Conservation (phyloP, 2,113 vertebrate genomes). For the Chunga burmeisteri region DNA sequence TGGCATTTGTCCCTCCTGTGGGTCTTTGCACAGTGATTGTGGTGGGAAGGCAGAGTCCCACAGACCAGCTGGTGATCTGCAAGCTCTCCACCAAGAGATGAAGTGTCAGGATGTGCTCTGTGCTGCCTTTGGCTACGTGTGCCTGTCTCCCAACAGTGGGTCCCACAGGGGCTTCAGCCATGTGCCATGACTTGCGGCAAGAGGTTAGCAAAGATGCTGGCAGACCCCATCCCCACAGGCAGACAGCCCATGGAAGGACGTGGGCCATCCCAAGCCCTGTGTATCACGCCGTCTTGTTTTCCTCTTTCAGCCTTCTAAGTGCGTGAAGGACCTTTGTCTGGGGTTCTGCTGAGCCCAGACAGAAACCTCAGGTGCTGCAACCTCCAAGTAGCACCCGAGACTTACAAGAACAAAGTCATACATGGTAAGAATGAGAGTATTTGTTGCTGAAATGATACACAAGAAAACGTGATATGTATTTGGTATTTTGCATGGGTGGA, state of each 20-base stretch:
- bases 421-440: background rate
- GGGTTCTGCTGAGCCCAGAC: background rate
- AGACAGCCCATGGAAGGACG: background rate
- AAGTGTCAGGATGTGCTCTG: background rate
- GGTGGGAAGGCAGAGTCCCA: background rate
- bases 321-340: background rate
- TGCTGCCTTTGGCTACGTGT: background rate
- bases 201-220: background rate
- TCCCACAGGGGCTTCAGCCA: background rate
- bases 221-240: background rate
- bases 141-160: background rate
- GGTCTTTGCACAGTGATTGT: background rate
- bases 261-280: background rate
- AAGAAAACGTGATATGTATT: background rate
- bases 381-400: background rate
- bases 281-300: rapidly evolving
- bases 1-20: background rate
- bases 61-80: background rate
- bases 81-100: background rate
- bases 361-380: background rate
- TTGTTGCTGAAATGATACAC: background rate
- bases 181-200: rapidly evolving
- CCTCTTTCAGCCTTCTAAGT: background rate
- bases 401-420: rapidly evolving
- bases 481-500: background rate